phyloP scores from a whole-genome alignment of 35 echinoderm and acorn worm species.

The Apostichopus japonicus region DNA sequence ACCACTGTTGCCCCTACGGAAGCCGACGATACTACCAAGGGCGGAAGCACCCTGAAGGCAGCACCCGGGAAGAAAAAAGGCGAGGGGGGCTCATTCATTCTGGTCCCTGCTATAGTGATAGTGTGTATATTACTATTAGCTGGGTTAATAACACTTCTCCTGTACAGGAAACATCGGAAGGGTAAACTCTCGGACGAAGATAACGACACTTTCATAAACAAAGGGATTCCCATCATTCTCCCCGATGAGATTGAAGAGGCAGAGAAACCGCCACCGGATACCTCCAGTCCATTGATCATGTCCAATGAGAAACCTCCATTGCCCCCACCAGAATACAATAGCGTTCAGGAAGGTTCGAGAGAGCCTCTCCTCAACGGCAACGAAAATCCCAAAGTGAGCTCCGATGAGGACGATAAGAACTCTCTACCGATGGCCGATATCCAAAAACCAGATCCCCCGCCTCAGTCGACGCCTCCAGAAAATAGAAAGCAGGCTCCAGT shows the following conservation, averaged over 20 bases:
- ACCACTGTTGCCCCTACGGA: conserved; percentile 49
- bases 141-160: conserved; percentile 85
- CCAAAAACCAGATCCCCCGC: conserved; percentile 79
- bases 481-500: conserved; percentile 76
- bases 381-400: conserved; percentile 49
- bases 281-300: conserved; percentile 88
- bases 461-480: conserved; percentile 80
- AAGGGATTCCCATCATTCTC: conserved; percentile 98
- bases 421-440: conserved; percentile 88
- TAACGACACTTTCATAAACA: conserved; percentile 96
- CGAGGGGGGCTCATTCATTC: conserved; percentile 77
- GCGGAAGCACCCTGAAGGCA: conserved; percentile 13
- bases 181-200: conserved; percentile 99
- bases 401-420: conserved; percentile 80
- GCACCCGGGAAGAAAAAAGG: not conserved
- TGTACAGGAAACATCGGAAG: conserved; percentile 92
- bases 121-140: conserved; percentile 82
- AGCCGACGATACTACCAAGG: not conserved
- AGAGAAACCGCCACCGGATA: conserved; percentile 86
- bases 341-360: conserved; percentile 62
- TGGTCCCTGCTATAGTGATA: conserved; percentile 81
- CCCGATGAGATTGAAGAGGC: conserved; percentile 90
- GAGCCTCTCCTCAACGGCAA: conserved; percentile 79
- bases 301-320: conserved; percentile 91
- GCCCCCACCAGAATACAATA: conserved; percentile 83